Evolutionary conservation across 1,140 invertebrate species (phyloP), one percentile per base, ranked within the genome.

Genomic region (Alviniconcha marisindica): DNA sequence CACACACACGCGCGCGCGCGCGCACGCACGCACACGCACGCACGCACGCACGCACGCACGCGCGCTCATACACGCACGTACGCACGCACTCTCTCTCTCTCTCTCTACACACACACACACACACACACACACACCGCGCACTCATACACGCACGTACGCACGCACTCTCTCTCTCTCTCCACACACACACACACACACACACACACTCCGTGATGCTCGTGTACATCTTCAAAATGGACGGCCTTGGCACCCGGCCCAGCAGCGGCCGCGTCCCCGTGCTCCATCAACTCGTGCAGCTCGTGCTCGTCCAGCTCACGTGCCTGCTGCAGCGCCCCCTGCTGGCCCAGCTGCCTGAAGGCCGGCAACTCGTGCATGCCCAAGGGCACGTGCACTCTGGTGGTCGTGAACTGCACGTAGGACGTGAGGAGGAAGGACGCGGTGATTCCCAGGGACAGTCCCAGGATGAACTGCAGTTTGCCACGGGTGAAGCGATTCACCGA

Each of bases 1-100:
- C 60, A 74, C 71, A 74, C 40, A 74, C 71, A 74, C 71, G 5
- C 71, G 38, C 71, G 33, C 71, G 38, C 33, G 33, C 71, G 38
- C 40, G 7, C 7, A 40, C 33, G n/a, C 33, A 74, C 33, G 38
- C 33, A 40, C 33, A 4, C 33, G 15, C 33, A 4, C 71, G 18
- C 33, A 74, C 38, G 36, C 38, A 38, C 71, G 15, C 33, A 74
- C 33, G 38, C 71, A 74, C 40, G 7, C 7, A 40, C 33, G 38
- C 33, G 38, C 33, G 38, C 33, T 18, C 33, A 4, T 15, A 36
- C 33, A 4, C 71, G 21, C 33, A 40, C 38, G 31, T n/a, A 18
- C 71, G 15, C 33, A n/a, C 71, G 15, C 31, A 40, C 33, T n/a
- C n/a, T n/a, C n/a, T n/a, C n/a, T n/a, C n/a, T n/a, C n/a, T n/a